Evolutionary conservation across 2,888 invertebrate genomes (phyloP), one percentile per base, ranked within the genome.

Genomic region (Pammene aurita): DNA sequence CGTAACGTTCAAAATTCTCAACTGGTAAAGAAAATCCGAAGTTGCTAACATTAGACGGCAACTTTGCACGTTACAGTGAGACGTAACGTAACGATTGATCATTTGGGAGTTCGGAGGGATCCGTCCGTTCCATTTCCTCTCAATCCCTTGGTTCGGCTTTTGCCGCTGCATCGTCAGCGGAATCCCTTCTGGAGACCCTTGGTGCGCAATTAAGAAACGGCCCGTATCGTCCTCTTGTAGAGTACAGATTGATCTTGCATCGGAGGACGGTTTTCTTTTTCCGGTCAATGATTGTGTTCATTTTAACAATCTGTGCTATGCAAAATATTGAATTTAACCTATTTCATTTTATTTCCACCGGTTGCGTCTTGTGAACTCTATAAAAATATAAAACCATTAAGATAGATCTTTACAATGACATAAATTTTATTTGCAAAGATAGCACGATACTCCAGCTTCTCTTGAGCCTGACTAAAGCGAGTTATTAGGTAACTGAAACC

Each of bases 21-120:
- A 26, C 26, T 26, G 26, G 26, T 26, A 26, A 34, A 52, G 48
- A 46, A 60, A 69, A 60, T 58, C n/a, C 41, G 41, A 72, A 72
- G 73, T 71, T 70, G 68, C 72, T 72, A 73, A 73, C 77, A 73
- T 75, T 75, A 76, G 77, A 73, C 76, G 71, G 73, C 73, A 80
- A 82, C 78, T 82, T 78, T 71, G 69, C 70, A 72, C 76, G 73
- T 74, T 76, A 76, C 78, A 74, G 77, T 75, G 76, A 78, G 75
- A 77, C 75, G 77, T 73, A 73, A 77, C 75, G 77, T 73, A 73
- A 76, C 74, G 76, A 76, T 75, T 73, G 75, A 76, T 78, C 77
- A 77, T 80, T 79, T 77, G 66, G 73, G 73, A 64, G 58, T 42
- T 41, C 11, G 34, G 55, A 55, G 42, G 50, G 55, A 46, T 60